Conservation (phyloP, 2,113 vertebrate genomes). For the Taxidea taxus region DNA sequence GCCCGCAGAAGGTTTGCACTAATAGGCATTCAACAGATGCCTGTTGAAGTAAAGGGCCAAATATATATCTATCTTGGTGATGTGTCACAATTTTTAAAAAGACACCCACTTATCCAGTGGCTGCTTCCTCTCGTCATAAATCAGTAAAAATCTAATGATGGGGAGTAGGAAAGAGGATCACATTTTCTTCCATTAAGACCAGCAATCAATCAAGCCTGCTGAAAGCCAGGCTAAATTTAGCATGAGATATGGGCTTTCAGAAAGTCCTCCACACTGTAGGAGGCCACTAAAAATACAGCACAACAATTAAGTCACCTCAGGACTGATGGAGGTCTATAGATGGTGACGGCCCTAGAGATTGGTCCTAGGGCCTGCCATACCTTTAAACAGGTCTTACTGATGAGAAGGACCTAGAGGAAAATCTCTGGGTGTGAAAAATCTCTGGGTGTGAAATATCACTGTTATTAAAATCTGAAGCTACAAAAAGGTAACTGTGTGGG, state of each 20-base stretch:
- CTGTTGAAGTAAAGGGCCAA: neutral
- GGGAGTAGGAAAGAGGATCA: neutral
- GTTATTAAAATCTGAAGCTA: neutral
- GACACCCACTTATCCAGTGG: neutral
- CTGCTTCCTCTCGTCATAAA: conserved; percentile 3
- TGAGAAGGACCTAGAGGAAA: neutral
- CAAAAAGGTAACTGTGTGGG: neutral
- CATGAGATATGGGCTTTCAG: neutral
- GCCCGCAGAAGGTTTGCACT: neutral
- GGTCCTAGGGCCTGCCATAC: too few relatives aligned
- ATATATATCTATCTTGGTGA: neutral
- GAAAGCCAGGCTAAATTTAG: conserved; percentile 57
- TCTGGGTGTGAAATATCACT: neutral
- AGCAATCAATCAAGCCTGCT: conserved; percentile 28
- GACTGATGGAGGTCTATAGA: neutral
- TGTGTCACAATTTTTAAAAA: conserved; percentile 31
- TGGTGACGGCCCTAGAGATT: neutral
- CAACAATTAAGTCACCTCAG: conserved; percentile 9
- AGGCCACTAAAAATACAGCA: conserved; percentile 39
- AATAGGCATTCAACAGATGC: conserved; percentile 16
- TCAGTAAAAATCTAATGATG: conserved; percentile 43
- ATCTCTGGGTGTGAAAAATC: neutral
- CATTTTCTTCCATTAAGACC: conserved; percentile 65
- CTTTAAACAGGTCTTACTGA: neutral
- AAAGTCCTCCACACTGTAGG: neutral